Evolutionary conservation across 92 coral and sea anemone genomes (phyloP), one percentile per base, ranked within the genome.

Genomic region (Muricea muricata): DNA sequence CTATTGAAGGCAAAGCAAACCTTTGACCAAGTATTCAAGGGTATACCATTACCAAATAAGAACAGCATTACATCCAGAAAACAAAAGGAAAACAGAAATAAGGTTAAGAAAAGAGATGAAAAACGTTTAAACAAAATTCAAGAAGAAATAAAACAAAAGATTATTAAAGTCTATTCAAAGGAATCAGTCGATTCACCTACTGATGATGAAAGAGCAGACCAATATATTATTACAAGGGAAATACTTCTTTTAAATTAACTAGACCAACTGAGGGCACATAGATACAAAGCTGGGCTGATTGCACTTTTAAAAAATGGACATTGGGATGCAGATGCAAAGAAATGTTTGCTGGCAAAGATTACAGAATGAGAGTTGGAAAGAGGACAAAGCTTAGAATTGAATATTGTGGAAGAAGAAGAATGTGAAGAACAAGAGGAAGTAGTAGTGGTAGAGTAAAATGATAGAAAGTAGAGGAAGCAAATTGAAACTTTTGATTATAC

Each of bases 61-160:
- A 65, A 52, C 18, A 52, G 72, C 72, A 24, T 65, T 10, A 65
- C 25, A 10, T 65, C 72, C 35, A 6, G 72, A 65, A 65, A 65
- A 21, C 42, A 7, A 10, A 65, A 65, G 39, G 60, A 52, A 52
- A 52, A 52, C 20, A 52, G 29, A 73, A 71, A 29, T 65, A 73
- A 73, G 45, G 73, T 54, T 52, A 33, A 29, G 58, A 76, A 50
- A 31, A 46, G 82, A 72, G 73, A 83, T 82, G 30, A 47, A 29
- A 39, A 73, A 63, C 60, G 87, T 28, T 30, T 73, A 73, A 73
- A 83, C 68, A 83, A 83, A 83, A 83, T 73, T 18, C 61, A 70
- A 65, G 87, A 74, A 83, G 83, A 83, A 52, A 70, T 70, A 65
- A 73, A 54, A 78, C 39, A 20, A 15, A 83, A 83, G 79, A 74